Evolutionary conservation across 2,888 invertebrate species (phyloP).

Genomic region (Pollenia griseotomentosa): DNA sequence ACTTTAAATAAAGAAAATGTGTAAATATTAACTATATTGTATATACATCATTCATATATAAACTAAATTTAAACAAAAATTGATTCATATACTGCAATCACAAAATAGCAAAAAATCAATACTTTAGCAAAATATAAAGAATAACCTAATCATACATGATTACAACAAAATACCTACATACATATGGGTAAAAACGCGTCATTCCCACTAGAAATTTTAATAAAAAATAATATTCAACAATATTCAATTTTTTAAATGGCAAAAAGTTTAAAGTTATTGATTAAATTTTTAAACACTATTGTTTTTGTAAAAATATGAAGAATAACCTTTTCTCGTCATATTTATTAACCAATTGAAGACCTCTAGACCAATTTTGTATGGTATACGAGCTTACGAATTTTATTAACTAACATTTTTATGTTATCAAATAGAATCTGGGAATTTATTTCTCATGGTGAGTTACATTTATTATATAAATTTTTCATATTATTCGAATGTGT

Average conservation of each 20-base stretch:
- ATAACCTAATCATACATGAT: background rate
- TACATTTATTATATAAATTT: too few species aligned
- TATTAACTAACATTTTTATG: too few species aligned
- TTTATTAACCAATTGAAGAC: constrained; percentile 6
- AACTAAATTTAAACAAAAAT: background rate
- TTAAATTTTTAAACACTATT: background rate
- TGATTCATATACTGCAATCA: background rate
- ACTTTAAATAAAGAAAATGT: background rate
- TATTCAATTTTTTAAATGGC: background rate
- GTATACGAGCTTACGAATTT: background rate
- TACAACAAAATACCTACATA: background rate
- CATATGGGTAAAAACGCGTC: constrained; percentile 3
- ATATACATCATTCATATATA: background rate
- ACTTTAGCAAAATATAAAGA: background rate
- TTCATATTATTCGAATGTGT: too few species aligned
- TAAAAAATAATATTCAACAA: background rate
- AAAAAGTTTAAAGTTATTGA: too few species aligned
- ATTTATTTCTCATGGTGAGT: too few species aligned
- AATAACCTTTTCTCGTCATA: background rate
- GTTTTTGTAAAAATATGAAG: background rate
- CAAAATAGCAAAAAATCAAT: constrained; percentile 30
- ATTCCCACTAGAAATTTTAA: constrained; percentile 1
- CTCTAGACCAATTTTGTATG: background rate
- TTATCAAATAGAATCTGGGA: too few species aligned
- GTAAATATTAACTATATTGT: background rate